Conservation (phyloP, 2,113 vertebrate genomes). For the Crypturellus undulatus region DNA sequence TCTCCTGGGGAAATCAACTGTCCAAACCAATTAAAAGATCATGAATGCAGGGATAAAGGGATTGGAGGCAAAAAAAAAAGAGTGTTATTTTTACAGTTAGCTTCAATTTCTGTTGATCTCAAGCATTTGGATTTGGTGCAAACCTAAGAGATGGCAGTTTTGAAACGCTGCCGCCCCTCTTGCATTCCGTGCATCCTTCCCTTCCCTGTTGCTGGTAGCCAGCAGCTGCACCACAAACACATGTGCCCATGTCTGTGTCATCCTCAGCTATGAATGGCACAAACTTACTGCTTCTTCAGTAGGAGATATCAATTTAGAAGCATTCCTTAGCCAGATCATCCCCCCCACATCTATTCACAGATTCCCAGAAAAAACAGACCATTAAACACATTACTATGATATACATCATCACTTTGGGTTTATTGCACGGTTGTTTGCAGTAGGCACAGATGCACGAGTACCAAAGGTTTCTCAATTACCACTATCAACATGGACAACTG, state of each 20-base stretch:
- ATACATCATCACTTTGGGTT: neutral
- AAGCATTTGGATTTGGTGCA: neutral
- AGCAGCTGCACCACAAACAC: accelerated
- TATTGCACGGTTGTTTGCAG: neutral
- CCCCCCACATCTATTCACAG: neutral
- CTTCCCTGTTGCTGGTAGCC: neutral
- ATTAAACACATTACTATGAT: neutral
- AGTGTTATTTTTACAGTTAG: neutral
- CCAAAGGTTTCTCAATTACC: neutral
- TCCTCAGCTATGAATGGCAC: neutral
- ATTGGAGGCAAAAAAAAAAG: neutral
- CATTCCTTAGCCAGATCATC: neutral
- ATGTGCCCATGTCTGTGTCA: neutral
- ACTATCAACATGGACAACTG: neutral
- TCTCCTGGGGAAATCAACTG: neutral
- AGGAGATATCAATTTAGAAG: neutral
- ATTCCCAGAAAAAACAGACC: neutral
- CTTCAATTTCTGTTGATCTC: neutral
- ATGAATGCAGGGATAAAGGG: neutral
- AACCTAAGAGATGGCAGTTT: neutral
- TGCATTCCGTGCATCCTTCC: neutral
- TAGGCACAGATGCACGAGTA: neutral
- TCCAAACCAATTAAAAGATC: neutral
- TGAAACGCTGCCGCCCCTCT: neutral
- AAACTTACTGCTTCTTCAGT: neutral